Base-by-base conservation (phyloP, 2,113 vertebrate species). In the Notarius lentiginosus region DNA sequence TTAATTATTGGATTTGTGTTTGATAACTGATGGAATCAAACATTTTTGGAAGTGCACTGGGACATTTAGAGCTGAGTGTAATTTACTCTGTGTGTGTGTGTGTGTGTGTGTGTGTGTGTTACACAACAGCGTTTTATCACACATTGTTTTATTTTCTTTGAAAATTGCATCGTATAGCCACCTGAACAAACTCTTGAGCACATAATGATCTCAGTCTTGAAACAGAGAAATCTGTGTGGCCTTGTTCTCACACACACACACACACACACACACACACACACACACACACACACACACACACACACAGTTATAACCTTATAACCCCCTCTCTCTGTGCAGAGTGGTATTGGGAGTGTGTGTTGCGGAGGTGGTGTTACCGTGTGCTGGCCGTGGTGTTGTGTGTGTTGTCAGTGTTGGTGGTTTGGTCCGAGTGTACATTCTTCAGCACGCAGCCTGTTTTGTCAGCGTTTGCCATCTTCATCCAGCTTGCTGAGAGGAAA, bases 341-440 rank as follows among this genome's bases (percentile, higher is more conserved):
- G 89, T 99, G 98, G 98, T 99, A 98, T 93, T 99, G 98, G 98
- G 96, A 99, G 87, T 99, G 98, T 85, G 94, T 97, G 83, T 94
- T 99, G 83, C 95, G 95, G 87, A 94, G 96, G 1, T 98, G 97
- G 96, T 99, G 97, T 91, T 96, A 96, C 83, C 96, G 97, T 75
- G 91, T 95, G 77, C 95, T 99, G 89, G 96, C 97, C 0, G 93
- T 98, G 92, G 90, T 96, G 51, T 92, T 99, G 90, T 95, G 95
- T 0, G 89, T 94, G 0, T 97, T 99, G 93, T 98, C 98, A 4
- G 95, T 97, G 89, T 94, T 97, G 7, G 98, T 99, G 82, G 98
- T 99, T 68, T 99, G 98, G 98, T 99, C 98, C 0, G 98, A 99
- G 84, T 99, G 98, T 93, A 99, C 98, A 0, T 99, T 99, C 95